A percentile compares a stretch with the other conserved stretches of the same genome.
Conservation (phyloP, 1,140 invertebrate species). For the Anastatus disparis region DNA sequence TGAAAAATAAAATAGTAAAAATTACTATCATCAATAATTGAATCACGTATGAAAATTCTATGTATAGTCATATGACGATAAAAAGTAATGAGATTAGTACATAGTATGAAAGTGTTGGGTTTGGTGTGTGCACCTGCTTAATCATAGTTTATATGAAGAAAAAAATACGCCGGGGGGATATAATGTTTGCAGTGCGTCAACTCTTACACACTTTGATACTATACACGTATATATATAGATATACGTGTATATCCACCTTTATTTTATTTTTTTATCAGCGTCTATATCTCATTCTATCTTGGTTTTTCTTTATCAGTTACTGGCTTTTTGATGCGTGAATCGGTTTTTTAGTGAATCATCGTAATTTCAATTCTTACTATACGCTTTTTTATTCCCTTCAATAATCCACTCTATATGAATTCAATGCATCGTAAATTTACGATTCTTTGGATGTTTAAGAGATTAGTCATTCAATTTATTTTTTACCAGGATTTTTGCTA, state of each 20-base stretch:
- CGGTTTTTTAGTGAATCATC: slow-evolving; percentile 48
- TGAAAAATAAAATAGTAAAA: too few relatives aligned
- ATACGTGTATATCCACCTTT: not conserved
- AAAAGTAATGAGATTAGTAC: too few relatives aligned
- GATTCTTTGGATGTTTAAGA: too few relatives aligned
- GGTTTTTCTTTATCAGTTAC: slow-evolving; percentile 43
- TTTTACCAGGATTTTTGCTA: not conserved
- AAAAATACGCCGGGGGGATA: not conserved
- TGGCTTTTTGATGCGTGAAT: slow-evolving; percentile 41
- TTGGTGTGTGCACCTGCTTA: slow-evolving; percentile 18
- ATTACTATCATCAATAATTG: too few relatives aligned
- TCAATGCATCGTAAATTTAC: not conserved
- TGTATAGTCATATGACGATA: too few relatives aligned
- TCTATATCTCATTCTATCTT: slow-evolving; percentile 17
- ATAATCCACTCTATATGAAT: slow-evolving; percentile 6
- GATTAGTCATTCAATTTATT: slow-evolving; percentile 10
- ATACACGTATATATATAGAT: too few relatives aligned
- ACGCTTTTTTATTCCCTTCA: too few relatives aligned
- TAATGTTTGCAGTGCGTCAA: slow-evolving; percentile 35
- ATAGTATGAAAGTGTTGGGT: too few relatives aligned
- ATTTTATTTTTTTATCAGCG: slow-evolving; percentile 17
- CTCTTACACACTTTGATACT: too few relatives aligned
- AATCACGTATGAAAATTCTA: too few relatives aligned
- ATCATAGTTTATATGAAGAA: too few relatives aligned
- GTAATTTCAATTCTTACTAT: slow-evolving; percentile 39